Conservation (phyloP, 2,797 vertebrate species). For the Cephalopachus bancanus region DNA sequence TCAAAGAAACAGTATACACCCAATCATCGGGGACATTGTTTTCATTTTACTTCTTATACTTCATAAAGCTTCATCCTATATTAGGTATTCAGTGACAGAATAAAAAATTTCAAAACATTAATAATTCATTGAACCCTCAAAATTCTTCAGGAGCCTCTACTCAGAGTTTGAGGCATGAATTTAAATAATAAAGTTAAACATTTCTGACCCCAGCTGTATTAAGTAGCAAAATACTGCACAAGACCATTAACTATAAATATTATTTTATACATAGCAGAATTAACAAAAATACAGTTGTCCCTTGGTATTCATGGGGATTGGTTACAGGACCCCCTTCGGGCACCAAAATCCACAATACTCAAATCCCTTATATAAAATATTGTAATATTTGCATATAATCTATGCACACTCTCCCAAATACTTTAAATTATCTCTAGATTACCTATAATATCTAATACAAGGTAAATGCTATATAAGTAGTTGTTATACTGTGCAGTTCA, state of each 20-base stretch:
- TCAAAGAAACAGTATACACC: constrained; percentile 48
- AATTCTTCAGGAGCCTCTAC: background rate
- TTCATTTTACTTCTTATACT: background rate
- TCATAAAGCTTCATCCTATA: constrained; percentile 26
- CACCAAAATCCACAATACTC: background rate
- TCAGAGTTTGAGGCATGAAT: background rate
- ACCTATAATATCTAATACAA: background rate
- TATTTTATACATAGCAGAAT: background rate
- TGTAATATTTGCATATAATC: background rate
- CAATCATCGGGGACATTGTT: background rate
- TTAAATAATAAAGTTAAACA: constrained; percentile 53
- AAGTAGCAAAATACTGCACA: constrained; percentile 45
- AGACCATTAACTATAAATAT: background rate
- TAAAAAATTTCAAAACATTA: constrained; percentile 21
- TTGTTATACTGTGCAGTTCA: background rate
- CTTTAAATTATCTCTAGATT: background rate
- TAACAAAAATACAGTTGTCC: constrained; percentile 25
- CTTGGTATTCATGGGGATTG: background rate
- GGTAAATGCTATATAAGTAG: background rate
- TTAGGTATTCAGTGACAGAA: background rate
- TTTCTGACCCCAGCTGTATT: constrained; percentile 1
- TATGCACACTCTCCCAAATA: background rate
- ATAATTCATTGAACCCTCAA: background rate
- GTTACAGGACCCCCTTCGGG: background rate
- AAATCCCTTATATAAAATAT: background rate